Percentiles rank a stretch among this genome's conserved stretches.
These are phyloP conservation scores for Hyperopisus bebe DNA, from an alignment of 2,113 vertebrate genomes.

Conservation along the genomic window DNA sequence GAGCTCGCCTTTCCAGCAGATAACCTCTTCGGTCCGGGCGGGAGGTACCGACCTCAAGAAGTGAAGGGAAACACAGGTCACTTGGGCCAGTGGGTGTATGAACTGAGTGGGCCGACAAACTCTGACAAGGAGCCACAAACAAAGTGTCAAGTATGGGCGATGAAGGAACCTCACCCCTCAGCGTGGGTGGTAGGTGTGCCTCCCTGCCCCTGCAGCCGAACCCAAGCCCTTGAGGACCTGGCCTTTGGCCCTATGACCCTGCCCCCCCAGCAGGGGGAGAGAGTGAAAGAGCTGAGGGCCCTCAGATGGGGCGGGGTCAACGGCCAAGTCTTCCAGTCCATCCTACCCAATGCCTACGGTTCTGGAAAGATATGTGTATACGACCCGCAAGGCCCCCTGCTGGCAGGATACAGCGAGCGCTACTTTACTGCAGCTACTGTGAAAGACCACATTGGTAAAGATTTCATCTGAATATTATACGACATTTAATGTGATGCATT, in stretches of 20 bases:
- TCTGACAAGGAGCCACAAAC: conserved; percentile 38
- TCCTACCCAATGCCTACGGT: conserved; percentile 52
- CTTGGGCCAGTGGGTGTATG: conserved; percentile 59
- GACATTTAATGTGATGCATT: neutral
- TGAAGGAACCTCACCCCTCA: conserved; percentile 51
- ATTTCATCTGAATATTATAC: neutral
- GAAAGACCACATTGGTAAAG: conserved; percentile 62
- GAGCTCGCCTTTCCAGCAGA: conserved; percentile 49
- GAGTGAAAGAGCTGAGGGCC: conserved; percentile 42
- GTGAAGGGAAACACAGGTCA: conserved; percentile 51
- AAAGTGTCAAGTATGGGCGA: conserved; percentile 60
- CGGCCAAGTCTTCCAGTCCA: conserved; percentile 53
- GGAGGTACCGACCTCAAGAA: conserved; percentile 64
- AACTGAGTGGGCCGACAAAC: conserved; percentile 41
- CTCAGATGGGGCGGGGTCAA: conserved; percentile 50
- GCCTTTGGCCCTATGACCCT: conserved; percentile 53
- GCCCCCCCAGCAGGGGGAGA: conserved; percentile 26
- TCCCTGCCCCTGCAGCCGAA: conserved; percentile 60
- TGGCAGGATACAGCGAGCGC: conserved; percentile 63
- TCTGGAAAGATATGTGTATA: conserved; percentile 68
- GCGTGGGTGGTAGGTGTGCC: conserved; percentile 49
- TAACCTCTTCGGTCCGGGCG: conserved; percentile 56
- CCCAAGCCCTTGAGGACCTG: conserved; percentile 58
- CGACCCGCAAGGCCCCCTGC: conserved; percentile 58
- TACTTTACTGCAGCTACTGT: conserved; percentile 50